These are phyloP conservation scores for Notodonta dromedarius DNA, from an alignment of 2,888 invertebrate genomes.

Conservation along the genomic window DNA sequence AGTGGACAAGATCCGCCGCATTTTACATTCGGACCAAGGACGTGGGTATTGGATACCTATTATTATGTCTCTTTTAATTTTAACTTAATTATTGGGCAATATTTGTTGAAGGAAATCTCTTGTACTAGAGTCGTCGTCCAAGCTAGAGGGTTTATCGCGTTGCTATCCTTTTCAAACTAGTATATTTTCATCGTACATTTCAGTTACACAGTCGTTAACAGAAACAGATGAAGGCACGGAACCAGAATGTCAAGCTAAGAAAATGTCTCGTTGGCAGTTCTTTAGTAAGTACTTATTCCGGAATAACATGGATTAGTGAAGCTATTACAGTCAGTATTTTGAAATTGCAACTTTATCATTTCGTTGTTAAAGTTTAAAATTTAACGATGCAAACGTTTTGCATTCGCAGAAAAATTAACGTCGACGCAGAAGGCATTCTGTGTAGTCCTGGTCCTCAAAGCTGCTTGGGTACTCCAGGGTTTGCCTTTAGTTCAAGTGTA, in stretches of 20 bases:
- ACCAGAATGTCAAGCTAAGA: constrained; percentile 22
- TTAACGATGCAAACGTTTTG: constrained; percentile 3
- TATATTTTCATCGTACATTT: background rate
- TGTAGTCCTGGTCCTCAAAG: constrained; percentile 34
- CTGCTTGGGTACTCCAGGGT: constrained; percentile 45
- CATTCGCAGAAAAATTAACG: constrained; percentile 47
- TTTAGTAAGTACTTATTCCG: constrained; percentile 52
- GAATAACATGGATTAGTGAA: background rate
- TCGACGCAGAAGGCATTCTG: constrained; percentile 49
- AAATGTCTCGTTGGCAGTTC: constrained; percentile 46
- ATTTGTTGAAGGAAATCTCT: too few relatives aligned
- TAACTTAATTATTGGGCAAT: too few relatives aligned
- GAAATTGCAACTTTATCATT: background rate
- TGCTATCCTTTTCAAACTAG: too few relatives aligned
- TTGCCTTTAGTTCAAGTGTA: constrained; percentile 44
- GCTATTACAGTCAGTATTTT: background rate
- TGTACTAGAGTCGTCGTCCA: too few relatives aligned
- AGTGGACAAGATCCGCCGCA: constrained; percentile 46
- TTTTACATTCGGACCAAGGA: constrained; percentile 49
- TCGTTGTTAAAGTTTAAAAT: background rate
- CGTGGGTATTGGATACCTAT: constrained; percentile 15
- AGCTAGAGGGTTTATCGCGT: too few relatives aligned
- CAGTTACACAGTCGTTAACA: constrained; percentile 33
- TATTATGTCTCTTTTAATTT: too few relatives aligned
- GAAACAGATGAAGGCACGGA: constrained; percentile 49